phyloP scores from a whole-genome alignment of 35 echinoderm and acorn worm species.

The Holothuria glaberrima region DNA sequence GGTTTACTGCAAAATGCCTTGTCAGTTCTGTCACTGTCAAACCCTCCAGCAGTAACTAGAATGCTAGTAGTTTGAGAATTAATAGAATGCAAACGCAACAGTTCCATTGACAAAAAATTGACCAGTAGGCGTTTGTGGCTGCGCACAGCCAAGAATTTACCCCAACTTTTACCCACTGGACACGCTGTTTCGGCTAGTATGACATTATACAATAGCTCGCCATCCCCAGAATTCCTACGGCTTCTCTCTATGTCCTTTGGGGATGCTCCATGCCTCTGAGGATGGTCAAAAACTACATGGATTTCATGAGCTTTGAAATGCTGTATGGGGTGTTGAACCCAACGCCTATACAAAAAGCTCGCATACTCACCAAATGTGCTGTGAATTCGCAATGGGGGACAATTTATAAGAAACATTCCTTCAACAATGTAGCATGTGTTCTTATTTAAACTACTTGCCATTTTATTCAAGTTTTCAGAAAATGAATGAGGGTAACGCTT shows the following conservation, averaged over 20 bases:
- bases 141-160: conserved; percentile 33
- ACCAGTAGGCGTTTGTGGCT: conserved; percentile 56
- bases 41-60: conserved; percentile 29
- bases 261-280: conserved; percentile 28
- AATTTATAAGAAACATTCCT: conserved; percentile 56
- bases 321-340: conserved; percentile 13
- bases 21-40: conserved; percentile 50
- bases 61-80: background rate
- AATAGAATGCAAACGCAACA: background rate
- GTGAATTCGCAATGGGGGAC: conserved; percentile 18
- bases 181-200: background rate
- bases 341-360: conserved; percentile 31
- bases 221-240: background rate
- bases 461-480: background rate
- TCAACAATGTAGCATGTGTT: conserved; percentile 39
- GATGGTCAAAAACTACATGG: conserved; percentile 54
- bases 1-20: conserved; percentile 15
- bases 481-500: too few species aligned
- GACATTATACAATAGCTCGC: background rate
- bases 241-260: conserved; percentile 47
- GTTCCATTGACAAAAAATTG: conserved; percentile 42
- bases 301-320: conserved; percentile 9
- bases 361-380: conserved; percentile 50
- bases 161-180: conserved; percentile 16
- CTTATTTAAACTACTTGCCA: background rate